phyloP scores from a whole-genome alignment of 2,113 vertebrate species.

The Leucopternis melanops region DNA sequence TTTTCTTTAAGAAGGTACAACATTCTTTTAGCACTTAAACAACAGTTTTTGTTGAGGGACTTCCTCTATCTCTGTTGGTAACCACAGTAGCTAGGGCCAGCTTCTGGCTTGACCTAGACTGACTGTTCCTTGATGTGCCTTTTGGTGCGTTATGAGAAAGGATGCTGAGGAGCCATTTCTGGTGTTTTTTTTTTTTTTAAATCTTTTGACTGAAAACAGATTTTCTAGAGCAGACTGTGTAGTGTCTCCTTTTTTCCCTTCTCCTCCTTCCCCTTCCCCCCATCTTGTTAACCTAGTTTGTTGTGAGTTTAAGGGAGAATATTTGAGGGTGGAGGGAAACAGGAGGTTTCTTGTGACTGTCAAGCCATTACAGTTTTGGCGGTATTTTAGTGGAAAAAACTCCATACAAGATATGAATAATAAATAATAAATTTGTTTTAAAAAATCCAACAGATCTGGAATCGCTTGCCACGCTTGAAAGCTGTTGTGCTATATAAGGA shows the following conservation, averaged over 20 bases:
- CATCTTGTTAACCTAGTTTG: not conserved
- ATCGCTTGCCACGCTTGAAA: conserved; percentile 78
- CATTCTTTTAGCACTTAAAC: not conserved
- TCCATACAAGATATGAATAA: not conserved
- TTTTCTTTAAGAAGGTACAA: not conserved
- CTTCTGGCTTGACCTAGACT: not conserved
- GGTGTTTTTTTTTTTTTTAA: not conserved
- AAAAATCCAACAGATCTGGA: conserved; percentile 72
- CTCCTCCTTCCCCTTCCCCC: fast-evolving
- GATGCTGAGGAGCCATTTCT: not conserved
- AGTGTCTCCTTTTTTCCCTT: not conserved
- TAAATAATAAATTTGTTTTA: not conserved
- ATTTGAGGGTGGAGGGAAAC: not conserved
- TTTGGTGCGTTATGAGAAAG: not conserved
- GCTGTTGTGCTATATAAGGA: conserved; percentile 82
- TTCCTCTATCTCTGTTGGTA: not conserved
- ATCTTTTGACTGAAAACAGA: not conserved
- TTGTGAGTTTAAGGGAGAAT: not conserved
- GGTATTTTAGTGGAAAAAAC: not conserved
- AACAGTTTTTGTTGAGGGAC: not conserved
- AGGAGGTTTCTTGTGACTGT: not conserved
- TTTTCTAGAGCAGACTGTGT: not conserved
- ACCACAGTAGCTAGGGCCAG: not conserved
- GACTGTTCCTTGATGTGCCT: not conserved
- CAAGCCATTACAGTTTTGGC: not conserved